Base-by-base conservation (phyloP, 2,113 vertebrate genomes). In the Colistium nudipinnis region DNA sequence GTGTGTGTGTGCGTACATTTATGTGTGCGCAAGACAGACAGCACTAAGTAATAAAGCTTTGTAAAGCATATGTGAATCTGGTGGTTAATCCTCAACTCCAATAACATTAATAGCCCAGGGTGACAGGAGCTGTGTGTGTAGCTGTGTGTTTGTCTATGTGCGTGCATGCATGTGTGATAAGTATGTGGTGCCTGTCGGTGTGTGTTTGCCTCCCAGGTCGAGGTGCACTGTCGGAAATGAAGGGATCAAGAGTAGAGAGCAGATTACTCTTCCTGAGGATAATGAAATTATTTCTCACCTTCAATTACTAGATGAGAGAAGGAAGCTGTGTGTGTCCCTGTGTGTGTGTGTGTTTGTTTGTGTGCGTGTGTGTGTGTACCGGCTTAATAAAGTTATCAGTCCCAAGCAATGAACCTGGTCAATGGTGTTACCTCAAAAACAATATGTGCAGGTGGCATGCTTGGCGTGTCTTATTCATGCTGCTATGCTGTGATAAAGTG, bases 241-340 rank as follows among this genome's bases (percentile, higher is more conserved):
- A 83, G 63, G 88, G 91, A 91, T 91, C 91, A 93, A 76, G 80
- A 90, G 80, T 56, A 63, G 80, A 91, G 90, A 88, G 85, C 89
- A 91, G 91, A 92, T 92, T 89, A 90, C 83, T 88, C 79, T 85
- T 86, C 75, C 87, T 87, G 81, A 70, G 82, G 89, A 91, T 93
- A 92, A 93, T 93, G 91, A 89, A 92, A 92, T 93, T 87, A 90
- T 92, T 92, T 93, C 89, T 91, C 90, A 93, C 91, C 90, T 91
- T 91, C 92, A 93, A 93, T 94, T 91, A 93, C 88, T 72, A 91
- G 89, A 93, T 93, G 90, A 91, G 84, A 76, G 81, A 81, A 78
- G 73, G 61, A 84, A 82, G 67, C 66, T 62, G 41, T 9, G 54
- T 36, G 17, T 63, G 61, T 66, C 68, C 72, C 72, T 60, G 62